Conservation (phyloP, 1,140 invertebrate species). For the Mactra quadrangularis region DNA sequence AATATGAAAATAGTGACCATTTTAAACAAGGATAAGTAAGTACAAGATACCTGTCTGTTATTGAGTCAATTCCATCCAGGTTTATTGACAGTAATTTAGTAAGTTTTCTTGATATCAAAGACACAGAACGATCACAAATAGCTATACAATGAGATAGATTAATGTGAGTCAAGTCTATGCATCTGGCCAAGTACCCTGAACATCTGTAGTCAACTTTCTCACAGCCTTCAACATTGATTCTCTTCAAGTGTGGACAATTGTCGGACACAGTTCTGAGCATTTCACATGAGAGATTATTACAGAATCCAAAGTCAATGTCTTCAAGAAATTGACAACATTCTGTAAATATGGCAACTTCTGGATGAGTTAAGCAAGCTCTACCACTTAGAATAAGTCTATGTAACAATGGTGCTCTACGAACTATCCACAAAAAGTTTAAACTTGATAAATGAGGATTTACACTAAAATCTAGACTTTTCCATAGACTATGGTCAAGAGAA, state of each 20-base stretch:
- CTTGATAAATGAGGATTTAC: conserved; percentile 12
- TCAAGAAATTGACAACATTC: conserved; percentile 33
- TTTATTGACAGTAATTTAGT: conserved; percentile 27
- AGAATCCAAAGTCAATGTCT: conserved; percentile 51
- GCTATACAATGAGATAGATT: conserved; percentile 54
- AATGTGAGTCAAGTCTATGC: conserved; percentile 34
- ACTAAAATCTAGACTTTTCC: conserved; percentile 49
- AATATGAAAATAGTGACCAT: too few species aligned
- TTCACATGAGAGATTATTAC: conserved; percentile 26
- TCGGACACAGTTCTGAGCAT: conserved; percentile 21
- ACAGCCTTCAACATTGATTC: conserved; percentile 47
- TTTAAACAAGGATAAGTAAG: too few species aligned
- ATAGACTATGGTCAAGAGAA: conserved; percentile 41
- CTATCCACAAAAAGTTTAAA: conserved; percentile 35
- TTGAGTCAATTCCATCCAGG: conserved; percentile 51
- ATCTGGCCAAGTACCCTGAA: conserved; percentile 18
- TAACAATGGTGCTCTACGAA: conserved; percentile 22
- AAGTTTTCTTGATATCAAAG: conserved; percentile 8
- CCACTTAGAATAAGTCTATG: conserved; percentile 27
- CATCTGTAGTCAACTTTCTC: conserved; percentile 5
- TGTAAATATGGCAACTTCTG: conserved; percentile 47
- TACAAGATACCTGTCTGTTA: conserved; percentile 46
- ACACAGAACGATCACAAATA: conserved; percentile 4
- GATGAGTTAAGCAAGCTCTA: conserved; percentile 10
- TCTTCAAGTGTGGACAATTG: conserved; percentile 34